These are phyloP conservation scores for Daboia siamensis DNA, from an alignment of 2,113 vertebrate species.

Conservation along the genomic window DNA sequence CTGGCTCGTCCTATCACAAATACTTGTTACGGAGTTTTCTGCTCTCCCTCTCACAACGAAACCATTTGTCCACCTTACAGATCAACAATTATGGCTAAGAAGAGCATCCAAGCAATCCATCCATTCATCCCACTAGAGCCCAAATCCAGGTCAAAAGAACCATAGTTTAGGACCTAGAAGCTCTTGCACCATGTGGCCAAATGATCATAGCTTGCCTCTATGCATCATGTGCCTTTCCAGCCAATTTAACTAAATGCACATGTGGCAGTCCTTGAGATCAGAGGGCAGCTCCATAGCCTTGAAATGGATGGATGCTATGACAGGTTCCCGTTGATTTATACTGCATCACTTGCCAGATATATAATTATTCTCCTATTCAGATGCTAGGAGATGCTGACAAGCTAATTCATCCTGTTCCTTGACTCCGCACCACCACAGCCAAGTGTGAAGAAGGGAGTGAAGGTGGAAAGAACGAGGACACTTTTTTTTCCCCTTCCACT, in stretches of 20 bases:
- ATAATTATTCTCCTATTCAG: conserved; percentile 13
- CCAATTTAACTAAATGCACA: conserved; percentile 19
- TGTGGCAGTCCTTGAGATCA: conserved; percentile 39
- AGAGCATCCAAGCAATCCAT: background rate
- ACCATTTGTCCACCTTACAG: background rate
- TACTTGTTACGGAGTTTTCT: background rate
- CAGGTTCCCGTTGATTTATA: conserved; percentile 61
- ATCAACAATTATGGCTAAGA: too few relatives aligned
- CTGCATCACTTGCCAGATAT: conserved; percentile 42
- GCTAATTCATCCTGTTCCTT: background rate
- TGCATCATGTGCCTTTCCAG: conserved; percentile 9
- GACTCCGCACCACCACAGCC: background rate
- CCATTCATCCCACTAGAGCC: background rate
- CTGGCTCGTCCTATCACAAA: background rate
- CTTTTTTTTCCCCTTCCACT: background rate
- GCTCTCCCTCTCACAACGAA: background rate
- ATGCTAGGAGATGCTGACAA: background rate
- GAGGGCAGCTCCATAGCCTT: conserved; percentile 40
- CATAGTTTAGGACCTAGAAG: background rate
- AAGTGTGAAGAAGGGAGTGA: background rate
- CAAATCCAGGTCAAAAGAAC: too few relatives aligned
- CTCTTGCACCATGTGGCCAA: background rate
- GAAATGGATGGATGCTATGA: conserved; percentile 59
- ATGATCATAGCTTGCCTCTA: background rate
- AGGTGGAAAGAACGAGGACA: background rate